Conservation (phyloP, 2,888 invertebrate species). For the Lysandra bellargus region DNA sequence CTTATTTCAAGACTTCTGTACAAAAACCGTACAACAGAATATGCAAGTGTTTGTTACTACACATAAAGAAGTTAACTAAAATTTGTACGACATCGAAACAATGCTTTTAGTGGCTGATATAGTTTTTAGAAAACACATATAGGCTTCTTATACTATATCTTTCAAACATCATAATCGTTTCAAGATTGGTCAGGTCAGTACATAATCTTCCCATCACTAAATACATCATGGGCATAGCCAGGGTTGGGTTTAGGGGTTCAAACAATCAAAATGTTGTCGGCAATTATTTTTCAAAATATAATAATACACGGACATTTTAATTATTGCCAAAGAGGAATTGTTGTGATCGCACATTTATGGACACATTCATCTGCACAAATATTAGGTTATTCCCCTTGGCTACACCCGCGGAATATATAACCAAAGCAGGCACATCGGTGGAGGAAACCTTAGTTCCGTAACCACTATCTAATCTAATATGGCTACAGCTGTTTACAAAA, state of each 20-base stretch:
- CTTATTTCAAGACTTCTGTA: neutral
- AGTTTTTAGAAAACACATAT: neutral
- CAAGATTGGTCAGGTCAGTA: neutral
- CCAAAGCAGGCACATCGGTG: slow-evolving; percentile 67
- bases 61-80: too few relatives aligned
- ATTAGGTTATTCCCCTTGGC: neutral
- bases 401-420: slow-evolving; percentile 40
- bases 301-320: too few relatives aligned
- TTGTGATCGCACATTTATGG: too few relatives aligned
- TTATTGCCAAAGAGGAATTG: too few relatives aligned
- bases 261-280: too few relatives aligned
- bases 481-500: slow-evolving; percentile 33
- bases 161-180: neutral
- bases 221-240: too few relatives aligned
- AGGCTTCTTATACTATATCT: neutral
- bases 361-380: neutral
- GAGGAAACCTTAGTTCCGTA: slow-evolving; percentile 39
- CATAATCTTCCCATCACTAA: neutral
- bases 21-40: neutral
- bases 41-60: too few relatives aligned
- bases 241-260: too few relatives aligned
- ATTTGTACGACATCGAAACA: too few relatives aligned
- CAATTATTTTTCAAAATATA: too few relatives aligned
- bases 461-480: slow-evolving; percentile 35
- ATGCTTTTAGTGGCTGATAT: too few relatives aligned